phyloP scores from a whole-genome alignment of 2,113 vertebrate species.

The Blennius ocellaris region DNA sequence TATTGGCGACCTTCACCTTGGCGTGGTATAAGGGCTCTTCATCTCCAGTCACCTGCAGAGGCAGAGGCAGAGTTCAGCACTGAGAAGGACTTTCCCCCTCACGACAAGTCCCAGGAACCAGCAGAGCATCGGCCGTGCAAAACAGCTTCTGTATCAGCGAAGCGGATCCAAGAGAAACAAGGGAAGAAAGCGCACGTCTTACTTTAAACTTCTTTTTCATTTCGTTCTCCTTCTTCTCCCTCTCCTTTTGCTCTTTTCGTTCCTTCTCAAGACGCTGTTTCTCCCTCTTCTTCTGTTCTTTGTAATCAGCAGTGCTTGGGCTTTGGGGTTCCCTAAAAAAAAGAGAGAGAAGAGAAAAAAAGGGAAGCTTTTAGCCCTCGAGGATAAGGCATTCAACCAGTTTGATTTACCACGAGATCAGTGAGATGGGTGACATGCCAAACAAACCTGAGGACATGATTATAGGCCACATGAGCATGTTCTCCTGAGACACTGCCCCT shows the following conservation, averaged over 20 bases:
- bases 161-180: background rate
- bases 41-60: conserved; percentile 78
- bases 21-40: conserved; percentile 76
- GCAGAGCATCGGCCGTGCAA: too few species aligned
- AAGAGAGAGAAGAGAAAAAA: background rate
- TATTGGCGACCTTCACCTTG: conserved; percentile 65
- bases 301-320: conserved; percentile 66
- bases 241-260: conserved; percentile 83
- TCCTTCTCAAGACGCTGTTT: conserved; percentile 83
- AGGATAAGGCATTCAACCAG: accelerated
- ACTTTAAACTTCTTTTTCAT: conserved; percentile 86
- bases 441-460: conserved; percentile 50
- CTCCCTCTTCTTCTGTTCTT: conserved; percentile 80
- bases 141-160: background rate
- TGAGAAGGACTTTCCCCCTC: too few species aligned
- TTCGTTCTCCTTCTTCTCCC: conserved; percentile 81
- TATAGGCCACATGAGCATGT: conserved; percentile 16
- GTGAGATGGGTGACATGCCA: background rate
- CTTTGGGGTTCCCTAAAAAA: conserved; percentile 57
- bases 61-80: too few species aligned
- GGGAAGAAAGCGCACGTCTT: background rate
- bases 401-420: background rate
- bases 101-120: too few species aligned
- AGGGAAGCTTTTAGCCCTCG: too few species aligned
- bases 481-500: conserved; percentile 52